Percentiles rank a stretch among this genome's conserved stretches.
These are phyloP conservation scores for Psittacus erithacus DNA, from an alignment of 2,113 vertebrate genomes.

Conservation along the genomic window DNA sequence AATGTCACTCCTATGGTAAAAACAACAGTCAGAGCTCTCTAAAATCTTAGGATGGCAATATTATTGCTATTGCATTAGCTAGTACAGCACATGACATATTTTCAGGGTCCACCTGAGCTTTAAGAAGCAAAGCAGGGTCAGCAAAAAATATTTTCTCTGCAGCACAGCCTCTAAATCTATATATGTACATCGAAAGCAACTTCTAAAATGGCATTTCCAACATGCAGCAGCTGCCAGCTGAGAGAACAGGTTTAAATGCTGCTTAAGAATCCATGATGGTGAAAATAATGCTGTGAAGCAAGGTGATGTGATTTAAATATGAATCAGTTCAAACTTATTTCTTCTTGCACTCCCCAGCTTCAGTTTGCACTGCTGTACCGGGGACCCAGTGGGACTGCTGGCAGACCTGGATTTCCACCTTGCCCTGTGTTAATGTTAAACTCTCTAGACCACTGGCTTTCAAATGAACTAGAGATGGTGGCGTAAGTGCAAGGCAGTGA, in stretches of 20 bases:
- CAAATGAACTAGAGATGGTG: not conserved
- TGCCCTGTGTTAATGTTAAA: not conserved
- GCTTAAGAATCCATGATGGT: not conserved
- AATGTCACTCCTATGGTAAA: not conserved
- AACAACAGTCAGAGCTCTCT: not conserved
- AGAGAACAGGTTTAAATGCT: not conserved
- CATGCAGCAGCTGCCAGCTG: not conserved
- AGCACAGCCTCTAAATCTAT: not conserved
- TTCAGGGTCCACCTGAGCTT: not conserved
- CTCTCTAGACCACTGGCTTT: not conserved
- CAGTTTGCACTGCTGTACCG: not conserved
- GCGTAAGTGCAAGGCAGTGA: not conserved
- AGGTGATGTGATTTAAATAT: not conserved
- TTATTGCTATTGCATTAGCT: not conserved
- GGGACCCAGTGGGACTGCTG: not conserved
- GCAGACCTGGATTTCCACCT: not conserved
- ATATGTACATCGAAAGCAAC: not conserved
- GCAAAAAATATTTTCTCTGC: constrained; percentile 8
- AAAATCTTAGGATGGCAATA: not conserved
- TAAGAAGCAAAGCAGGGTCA: constrained; percentile 17
- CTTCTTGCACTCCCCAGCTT: not conserved
- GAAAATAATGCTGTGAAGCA: not conserved
- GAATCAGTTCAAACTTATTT: not conserved
- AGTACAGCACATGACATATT: not conserved
- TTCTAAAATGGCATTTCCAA: constrained; percentile 12